phyloP scores from a whole-genome alignment of 2,113 vertebrate genomes.

The Apistogramma diplotaenia region DNA sequence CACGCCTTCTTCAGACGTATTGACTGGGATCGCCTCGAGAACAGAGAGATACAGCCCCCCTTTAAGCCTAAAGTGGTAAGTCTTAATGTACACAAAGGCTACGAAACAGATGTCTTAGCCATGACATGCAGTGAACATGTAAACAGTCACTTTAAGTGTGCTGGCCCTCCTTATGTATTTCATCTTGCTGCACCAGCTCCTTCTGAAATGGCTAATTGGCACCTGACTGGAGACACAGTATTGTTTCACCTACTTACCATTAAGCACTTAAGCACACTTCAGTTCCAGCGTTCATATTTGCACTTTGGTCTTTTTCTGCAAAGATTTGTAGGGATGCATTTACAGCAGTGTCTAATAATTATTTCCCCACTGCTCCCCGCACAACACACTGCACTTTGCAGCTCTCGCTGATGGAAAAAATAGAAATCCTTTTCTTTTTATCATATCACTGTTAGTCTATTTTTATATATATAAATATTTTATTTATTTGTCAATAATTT shows the following conservation, averaged over 20 bases:
- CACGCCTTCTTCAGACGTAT: conserved; percentile 97
- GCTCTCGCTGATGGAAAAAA: not conserved
- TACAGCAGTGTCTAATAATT: too few species aligned
- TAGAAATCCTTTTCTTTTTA: not conserved
- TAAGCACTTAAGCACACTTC: too few species aligned
- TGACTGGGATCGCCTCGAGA: conserved; percentile 93
- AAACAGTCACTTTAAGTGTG: not conserved
- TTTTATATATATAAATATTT: too few species aligned
- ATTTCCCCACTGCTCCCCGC: not conserved
- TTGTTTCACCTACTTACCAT: too few species aligned
- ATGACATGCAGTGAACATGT: not conserved
- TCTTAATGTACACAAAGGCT: conserved; percentile 3
- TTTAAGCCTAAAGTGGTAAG: conserved; percentile 99
- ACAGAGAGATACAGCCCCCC: conserved; percentile 92
- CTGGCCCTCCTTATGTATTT: not conserved
- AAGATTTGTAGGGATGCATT: too few species aligned
- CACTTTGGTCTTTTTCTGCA: too few species aligned
- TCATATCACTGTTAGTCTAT: not conserved
- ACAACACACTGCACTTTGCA: not conserved
- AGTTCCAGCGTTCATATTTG: too few species aligned
- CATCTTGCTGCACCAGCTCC: not conserved
- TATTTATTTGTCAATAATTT: not conserved
- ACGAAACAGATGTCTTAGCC: not conserved
- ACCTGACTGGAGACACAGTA: too few species aligned
- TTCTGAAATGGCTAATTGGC: too few species aligned